These are phyloP conservation scores for Melanerpes formicivorus DNA, from an alignment of 2,113 vertebrate genomes.

Conservation along the genomic window DNA sequence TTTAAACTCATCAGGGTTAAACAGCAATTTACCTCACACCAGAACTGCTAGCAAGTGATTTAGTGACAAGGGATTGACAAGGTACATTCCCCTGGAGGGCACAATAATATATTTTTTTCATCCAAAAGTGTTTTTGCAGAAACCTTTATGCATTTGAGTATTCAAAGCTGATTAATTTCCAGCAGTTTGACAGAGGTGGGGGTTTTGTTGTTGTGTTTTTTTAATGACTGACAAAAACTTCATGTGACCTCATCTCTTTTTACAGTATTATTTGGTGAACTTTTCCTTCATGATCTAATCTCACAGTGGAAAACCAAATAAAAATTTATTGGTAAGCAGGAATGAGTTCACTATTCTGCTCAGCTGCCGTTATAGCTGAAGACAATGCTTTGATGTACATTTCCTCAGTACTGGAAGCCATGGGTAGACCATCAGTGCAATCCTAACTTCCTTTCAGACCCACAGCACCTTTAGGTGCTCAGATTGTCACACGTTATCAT, in stretches of 20 bases:
- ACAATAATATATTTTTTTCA: slow-evolving; percentile 40
- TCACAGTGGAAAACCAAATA: slow-evolving; percentile 74
- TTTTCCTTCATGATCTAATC: slow-evolving; percentile 77
- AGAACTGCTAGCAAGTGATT: slow-evolving; percentile 62
- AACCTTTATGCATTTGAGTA: slow-evolving; percentile 69
- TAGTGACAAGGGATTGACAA: slow-evolving; percentile 56
- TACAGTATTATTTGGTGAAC: slow-evolving; percentile 71
- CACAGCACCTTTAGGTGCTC: accelerated
- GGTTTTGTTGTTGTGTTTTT: neutral
- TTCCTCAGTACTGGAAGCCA: neutral
- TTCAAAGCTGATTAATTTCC: slow-evolving; percentile 73
- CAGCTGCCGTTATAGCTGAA: slow-evolving; percentile 5
- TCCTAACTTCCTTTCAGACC: neutral
- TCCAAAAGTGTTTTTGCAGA: slow-evolving; percentile 50
- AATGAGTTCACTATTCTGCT: slow-evolving; percentile 65
- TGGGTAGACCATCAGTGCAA: neutral
- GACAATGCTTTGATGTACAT: neutral
- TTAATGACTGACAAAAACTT: slow-evolving; percentile 66
- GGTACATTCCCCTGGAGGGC: slow-evolving; percentile 56
- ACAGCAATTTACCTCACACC: slow-evolving; percentile 8
- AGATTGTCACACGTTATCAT: neutral
- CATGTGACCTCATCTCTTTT: slow-evolving; percentile 76
- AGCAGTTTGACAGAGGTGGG: slow-evolving; percentile 65
- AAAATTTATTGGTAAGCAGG: slow-evolving; percentile 70
- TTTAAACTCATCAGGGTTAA: slow-evolving; percentile 49